Conservation (phyloP, 2,797 vertebrate species). For the Takifugu ocellatus region DNA sequence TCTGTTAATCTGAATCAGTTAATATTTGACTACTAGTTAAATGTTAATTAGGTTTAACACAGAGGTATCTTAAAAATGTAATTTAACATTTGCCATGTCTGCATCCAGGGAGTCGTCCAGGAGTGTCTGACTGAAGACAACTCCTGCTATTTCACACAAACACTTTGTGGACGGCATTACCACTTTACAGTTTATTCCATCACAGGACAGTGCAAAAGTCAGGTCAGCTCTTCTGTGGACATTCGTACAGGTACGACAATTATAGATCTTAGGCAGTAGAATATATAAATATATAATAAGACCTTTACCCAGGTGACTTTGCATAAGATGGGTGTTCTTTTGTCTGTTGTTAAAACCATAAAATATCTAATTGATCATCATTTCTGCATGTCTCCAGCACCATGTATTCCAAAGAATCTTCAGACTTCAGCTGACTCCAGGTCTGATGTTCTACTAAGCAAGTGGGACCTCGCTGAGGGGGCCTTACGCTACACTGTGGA, state of each 20-base stretch:
- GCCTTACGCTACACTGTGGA: slow-evolving; percentile 68
- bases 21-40: no score
- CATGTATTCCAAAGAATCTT: slow-evolving; percentile 74
- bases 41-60: background rate
- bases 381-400: slow-evolving; percentile 60
- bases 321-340: background rate
- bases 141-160: slow-evolving; percentile 74
- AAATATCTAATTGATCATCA: background rate
- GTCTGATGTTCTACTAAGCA: slow-evolving; percentile 59
- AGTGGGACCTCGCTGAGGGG: slow-evolving; percentile 72
- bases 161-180: slow-evolving; percentile 70
- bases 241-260: slow-evolving; percentile 69
- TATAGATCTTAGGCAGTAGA: background rate
- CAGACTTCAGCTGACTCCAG: slow-evolving; percentile 56
- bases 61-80: background rate
- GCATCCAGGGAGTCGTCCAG: slow-evolving; percentile 44
- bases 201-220: slow-evolving; percentile 48
- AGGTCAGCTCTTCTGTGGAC: slow-evolving; percentile 49
- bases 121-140: slow-evolving; percentile 70
- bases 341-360: background rate
- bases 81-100: slow-evolving; percentile 7
- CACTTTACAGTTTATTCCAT: slow-evolving; percentile 65
- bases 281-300: background rate
- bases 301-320: no score
- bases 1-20: background rate